phyloP scores from a whole-genome alignment of 2,113 vertebrate species.

The Stigmatopora nigra region DNA sequence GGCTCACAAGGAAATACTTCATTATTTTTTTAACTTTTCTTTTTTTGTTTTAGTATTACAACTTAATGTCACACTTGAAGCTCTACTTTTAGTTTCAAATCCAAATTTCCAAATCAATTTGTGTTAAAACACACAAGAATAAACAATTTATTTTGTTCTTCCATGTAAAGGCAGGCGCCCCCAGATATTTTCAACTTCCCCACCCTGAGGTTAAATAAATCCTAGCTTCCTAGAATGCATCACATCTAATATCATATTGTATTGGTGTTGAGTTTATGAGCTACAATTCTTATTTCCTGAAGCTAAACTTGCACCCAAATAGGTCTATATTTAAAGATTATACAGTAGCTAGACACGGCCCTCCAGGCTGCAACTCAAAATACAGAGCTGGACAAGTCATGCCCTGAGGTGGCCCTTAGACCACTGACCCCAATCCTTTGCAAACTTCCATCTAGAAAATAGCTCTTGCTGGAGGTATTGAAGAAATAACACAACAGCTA shows the following conservation, averaged over 20 bases:
- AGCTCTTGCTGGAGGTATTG: conserved; percentile 45
- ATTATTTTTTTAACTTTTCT: not conserved
- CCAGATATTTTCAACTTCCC: too few species aligned
- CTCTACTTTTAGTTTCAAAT: not conserved
- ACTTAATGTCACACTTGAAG: not conserved
- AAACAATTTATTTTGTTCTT: too few species aligned
- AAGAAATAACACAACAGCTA: conserved; percentile 15
- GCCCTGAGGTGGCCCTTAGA: conserved; percentile 21
- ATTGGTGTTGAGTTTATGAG: not conserved
- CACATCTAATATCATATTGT: not conserved
- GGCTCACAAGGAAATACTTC: not conserved
- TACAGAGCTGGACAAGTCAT: conserved; percentile 35
- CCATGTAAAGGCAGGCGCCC: too few species aligned
- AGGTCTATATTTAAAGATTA: not conserved
- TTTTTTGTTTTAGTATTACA: not conserved
- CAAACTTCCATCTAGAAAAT: conserved; percentile 35
- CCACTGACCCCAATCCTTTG: conserved; percentile 4
- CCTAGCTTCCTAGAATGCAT: not conserved
- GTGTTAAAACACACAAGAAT: too few species aligned
- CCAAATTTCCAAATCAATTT: not conserved
- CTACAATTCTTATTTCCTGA: not conserved
- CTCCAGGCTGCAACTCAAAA: conserved; percentile 39
- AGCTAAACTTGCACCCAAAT: not conserved
- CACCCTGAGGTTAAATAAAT: not conserved
- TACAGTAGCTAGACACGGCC: not conserved